Percentiles rank a stretch among this genome's conserved stretches.
These are phyloP conservation scores for Parazoanthus atlanticus DNA, from an alignment of 92 coral and sea anemone genomes.

Conservation along the genomic window DNA sequence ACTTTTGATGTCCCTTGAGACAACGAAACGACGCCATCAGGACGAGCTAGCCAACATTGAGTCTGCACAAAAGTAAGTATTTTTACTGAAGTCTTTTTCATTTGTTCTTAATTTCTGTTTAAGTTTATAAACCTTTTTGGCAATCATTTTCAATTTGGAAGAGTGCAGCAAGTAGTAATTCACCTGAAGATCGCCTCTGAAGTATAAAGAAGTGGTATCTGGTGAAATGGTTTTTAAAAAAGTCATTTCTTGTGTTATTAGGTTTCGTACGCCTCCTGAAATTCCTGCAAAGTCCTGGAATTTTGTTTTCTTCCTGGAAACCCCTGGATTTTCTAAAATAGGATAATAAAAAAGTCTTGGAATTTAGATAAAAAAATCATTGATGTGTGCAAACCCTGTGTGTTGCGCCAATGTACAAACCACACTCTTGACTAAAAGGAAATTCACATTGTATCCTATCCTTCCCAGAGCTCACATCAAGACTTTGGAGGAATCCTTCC, in stretches of 20 bases:
- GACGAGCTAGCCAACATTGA: conserved; percentile 83
- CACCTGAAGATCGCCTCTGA: no score
- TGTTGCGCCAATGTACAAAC: no score
- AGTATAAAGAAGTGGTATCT: background rate
- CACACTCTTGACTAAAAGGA: background rate
- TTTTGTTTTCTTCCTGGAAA: background rate
- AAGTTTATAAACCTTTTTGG: no score
- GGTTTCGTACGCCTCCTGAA: no score
- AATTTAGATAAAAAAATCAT: no score
- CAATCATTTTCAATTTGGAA: no score
- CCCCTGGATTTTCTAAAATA: background rate
- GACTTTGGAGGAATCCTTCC: conserved; percentile 89
- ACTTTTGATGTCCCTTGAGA: conserved; percentile 67
- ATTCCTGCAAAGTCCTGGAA: no score
- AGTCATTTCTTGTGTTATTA: no score
- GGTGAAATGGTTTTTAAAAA: background rate
- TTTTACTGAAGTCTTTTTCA: background rate
- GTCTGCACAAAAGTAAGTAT: conserved; percentile 80
- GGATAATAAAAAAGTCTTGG: no score
- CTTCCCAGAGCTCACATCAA: conserved; percentile 79
- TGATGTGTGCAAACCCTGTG: no score
- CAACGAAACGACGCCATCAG: conserved; percentile 80
- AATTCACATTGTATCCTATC: no score
- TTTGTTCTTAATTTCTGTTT: background rate
- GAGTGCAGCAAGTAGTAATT: no score